phyloP scores from a whole-genome alignment of 1,140 invertebrate species.

The Maniola jurtina region DNA sequence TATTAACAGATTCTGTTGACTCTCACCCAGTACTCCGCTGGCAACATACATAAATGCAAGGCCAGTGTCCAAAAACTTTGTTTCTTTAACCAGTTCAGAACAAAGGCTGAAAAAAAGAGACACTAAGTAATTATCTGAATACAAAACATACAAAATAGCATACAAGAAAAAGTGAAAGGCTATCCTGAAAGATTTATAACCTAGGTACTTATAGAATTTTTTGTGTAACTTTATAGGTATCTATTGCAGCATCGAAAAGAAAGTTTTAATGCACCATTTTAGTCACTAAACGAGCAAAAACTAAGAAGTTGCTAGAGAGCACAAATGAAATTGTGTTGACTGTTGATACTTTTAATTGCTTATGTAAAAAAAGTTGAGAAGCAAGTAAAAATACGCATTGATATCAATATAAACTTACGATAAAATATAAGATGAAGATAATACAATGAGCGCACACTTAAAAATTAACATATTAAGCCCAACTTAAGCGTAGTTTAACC shows the following conservation, averaged over 20 bases:
- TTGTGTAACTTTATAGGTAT: background rate
- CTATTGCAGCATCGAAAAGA: background rate
- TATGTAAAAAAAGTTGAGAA: background rate
- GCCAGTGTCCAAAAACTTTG: slow-evolving; percentile 64
- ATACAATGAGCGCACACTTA: slow-evolving; percentile 61
- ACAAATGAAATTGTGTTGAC: background rate
- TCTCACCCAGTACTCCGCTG: slow-evolving; percentile 70
- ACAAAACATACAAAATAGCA: slow-evolving; percentile 25
- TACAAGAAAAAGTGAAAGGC: slow-evolving; percentile 39
- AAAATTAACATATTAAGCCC: slow-evolving; percentile 68
- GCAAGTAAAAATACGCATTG: background rate
- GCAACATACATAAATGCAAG: slow-evolving; percentile 67
- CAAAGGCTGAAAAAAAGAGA: slow-evolving; percentile 65
- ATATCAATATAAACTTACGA: slow-evolving; percentile 54
- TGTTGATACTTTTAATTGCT: slow-evolving; percentile 8
- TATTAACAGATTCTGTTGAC: slow-evolving; percentile 37
- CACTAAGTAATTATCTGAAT: slow-evolving; percentile 16
- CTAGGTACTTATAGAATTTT: background rate
- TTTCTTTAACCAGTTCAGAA: slow-evolving; percentile 64
- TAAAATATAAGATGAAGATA: slow-evolving; percentile 61
- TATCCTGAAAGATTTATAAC: slow-evolving; percentile 3
- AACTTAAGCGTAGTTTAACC: slow-evolving; percentile 30
- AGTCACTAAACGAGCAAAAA: background rate
- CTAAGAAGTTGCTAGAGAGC: background rate
- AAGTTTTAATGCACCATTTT: background rate